These are phyloP conservation scores for Tinamus major DNA, from an alignment of 2,797 vertebrate genomes.

Conservation along the genomic window DNA sequence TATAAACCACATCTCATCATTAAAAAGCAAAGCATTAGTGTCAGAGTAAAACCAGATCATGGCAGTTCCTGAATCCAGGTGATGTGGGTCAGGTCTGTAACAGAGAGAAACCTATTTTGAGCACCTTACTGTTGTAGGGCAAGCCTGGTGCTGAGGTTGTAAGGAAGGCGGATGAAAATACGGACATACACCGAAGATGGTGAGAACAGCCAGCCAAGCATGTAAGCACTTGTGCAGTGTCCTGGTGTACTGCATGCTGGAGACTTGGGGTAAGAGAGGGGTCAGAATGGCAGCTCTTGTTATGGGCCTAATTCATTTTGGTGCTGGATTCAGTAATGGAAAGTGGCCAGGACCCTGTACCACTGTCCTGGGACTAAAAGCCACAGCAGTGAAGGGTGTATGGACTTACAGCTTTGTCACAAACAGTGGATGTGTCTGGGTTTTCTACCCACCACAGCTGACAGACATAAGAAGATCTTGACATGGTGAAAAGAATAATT, in stretches of 20 bases:
- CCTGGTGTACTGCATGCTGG: accelerated
- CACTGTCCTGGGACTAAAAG: not conserved
- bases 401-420: not conserved
- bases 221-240: not conserved
- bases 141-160: not conserved
- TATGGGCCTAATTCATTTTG: not conserved
- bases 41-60: not conserved
- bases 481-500: not conserved
- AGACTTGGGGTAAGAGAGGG: not conserved
- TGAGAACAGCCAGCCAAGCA: not conserved
- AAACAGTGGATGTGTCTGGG: not conserved
- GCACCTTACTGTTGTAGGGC: not conserved
- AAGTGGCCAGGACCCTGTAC: not conserved
- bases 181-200: accelerated
- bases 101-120: accelerated
- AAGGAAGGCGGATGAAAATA: not conserved
- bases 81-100: not conserved
- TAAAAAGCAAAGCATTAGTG: not conserved
- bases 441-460: not conserved
- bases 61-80: accelerated
- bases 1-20: not conserved
- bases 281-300: not conserved
- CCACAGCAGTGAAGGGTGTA: not conserved
- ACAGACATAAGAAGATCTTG: not conserved
- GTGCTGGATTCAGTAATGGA: not conserved